phyloP scores from a whole-genome alignment of 2,797 vertebrate genomes.

The Acanthornis magna region DNA sequence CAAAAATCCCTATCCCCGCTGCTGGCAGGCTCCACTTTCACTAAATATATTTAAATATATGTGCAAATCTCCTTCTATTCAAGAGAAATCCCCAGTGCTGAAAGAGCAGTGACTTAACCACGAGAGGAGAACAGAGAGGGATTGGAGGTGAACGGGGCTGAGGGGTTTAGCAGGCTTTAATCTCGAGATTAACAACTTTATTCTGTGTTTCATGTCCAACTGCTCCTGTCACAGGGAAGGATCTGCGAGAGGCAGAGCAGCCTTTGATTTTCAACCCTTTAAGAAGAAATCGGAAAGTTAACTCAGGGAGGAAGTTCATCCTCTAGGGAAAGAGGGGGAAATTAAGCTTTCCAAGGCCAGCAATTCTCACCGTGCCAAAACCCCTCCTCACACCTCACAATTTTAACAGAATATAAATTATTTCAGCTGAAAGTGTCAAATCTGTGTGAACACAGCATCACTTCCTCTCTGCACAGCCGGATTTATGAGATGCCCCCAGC shows the following conservation, averaged over 20 bases:
- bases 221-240: not conserved
- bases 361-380: not conserved
- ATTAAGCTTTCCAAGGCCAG: not conserved
- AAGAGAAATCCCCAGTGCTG: not conserved
- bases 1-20: not conserved
- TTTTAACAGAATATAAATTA: not conserved
- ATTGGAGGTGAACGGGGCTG: not conserved
- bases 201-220: not conserved
- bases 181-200: not conserved
- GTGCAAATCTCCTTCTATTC: not conserved
- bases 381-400: not conserved
- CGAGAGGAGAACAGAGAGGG: not conserved
- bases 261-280: not conserved
- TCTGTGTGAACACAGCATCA: too few species aligned
- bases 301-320: not conserved
- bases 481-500: too few species aligned
- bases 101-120: not conserved
- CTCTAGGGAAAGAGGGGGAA: not conserved
- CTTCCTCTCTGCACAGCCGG: too few species aligned
- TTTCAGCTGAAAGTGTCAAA: not conserved
- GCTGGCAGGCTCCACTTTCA: not conserved
- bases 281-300: not conserved
- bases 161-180: not conserved
- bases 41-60: not conserved
- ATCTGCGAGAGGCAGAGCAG: not conserved